Conservation (phyloP, 2,888 invertebrate species). For the Ophion ellenae region DNA sequence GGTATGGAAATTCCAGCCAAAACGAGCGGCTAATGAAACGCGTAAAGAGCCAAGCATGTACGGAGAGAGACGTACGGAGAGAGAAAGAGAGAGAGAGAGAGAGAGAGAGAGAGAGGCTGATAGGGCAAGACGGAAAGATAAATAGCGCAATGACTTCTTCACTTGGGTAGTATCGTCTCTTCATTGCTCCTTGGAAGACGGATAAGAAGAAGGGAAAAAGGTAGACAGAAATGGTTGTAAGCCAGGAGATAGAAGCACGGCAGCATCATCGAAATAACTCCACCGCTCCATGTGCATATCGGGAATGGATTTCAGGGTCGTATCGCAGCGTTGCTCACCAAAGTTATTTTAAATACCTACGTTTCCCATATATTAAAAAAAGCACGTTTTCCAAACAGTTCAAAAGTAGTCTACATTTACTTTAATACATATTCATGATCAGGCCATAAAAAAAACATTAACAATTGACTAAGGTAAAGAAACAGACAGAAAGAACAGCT, state of each 20-base stretch:
- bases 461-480: too few species aligned
- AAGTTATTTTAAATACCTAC: too few species aligned
- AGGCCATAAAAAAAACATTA: too few species aligned
- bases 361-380: too few species aligned
- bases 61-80: slow-evolving; percentile 3
- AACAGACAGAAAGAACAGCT: too few species aligned
- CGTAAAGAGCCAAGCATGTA: slow-evolving; percentile 51
- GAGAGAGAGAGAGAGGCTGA: slow-evolving; percentile 21
- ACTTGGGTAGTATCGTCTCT: slow-evolving; percentile 60
- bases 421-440: too few species aligned
- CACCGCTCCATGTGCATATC: background rate
- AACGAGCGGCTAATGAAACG: slow-evolving; percentile 66
- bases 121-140: slow-evolving; percentile 37
- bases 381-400: too few species aligned
- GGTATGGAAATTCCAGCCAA: slow-evolving; percentile 60
- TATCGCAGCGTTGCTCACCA: too few species aligned
- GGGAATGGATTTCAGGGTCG: background rate
- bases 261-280: slow-evolving; percentile 14
- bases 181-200: slow-evolving; percentile 17
- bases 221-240: slow-evolving; percentile 30
- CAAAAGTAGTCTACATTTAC: too few species aligned
- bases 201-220: slow-evolving; percentile 28
- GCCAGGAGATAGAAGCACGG: slow-evolving; percentile 25
- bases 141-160: slow-evolving; percentile 57
- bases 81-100: slow-evolving; percentile 37